Conservation (phyloP, 2,797 vertebrate genomes). For the Phrynocephalus guinanensis region DNA sequence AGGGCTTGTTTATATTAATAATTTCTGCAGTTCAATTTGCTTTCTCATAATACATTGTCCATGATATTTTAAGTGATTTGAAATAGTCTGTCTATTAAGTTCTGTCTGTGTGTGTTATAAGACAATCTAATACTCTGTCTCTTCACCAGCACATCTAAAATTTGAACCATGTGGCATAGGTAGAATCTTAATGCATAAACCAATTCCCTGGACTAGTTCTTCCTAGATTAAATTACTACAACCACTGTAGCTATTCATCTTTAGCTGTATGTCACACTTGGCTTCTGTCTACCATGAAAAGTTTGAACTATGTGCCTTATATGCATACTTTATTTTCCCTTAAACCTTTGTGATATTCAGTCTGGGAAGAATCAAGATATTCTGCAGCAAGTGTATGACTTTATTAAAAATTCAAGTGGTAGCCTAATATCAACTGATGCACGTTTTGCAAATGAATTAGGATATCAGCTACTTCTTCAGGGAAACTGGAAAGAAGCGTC, state of each 20-base stretch:
- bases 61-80: background rate
- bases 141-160: background rate
- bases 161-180: background rate
- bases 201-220: background rate
- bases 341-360: constrained; percentile 58
- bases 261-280: background rate
- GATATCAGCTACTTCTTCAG: constrained; percentile 76
- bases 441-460: constrained; percentile 74
- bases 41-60: background rate
- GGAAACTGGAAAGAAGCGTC: constrained; percentile 73
- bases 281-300: background rate
- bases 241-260: background rate
- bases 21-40: background rate
- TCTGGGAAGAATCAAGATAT: constrained; percentile 74
- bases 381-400: constrained; percentile 69
- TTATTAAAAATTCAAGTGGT: constrained; percentile 68
- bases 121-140: background rate
- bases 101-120: too few species aligned
- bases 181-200: background rate
- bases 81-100: background rate
- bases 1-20: constrained; percentile 32
- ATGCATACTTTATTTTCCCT: background rate
- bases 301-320: background rate
- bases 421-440: constrained; percentile 41
- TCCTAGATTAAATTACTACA: background rate